These are phyloP conservation scores for Mormoops blainvillei DNA, from an alignment of 2,113 vertebrate species.

Conservation along the genomic window DNA sequence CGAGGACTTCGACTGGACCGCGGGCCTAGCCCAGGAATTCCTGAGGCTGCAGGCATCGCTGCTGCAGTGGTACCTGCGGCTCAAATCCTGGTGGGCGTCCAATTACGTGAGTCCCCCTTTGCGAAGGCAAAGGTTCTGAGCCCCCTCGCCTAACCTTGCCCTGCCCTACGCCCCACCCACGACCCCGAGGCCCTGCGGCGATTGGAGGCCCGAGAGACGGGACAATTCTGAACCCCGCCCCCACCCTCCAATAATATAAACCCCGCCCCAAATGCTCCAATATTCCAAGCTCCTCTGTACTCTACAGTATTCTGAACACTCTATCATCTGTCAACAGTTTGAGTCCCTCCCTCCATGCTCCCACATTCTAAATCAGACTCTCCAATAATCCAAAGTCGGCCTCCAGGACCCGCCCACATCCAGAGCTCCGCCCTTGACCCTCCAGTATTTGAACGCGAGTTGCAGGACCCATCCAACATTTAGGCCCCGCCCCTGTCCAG, in stretches of 20 bases:
- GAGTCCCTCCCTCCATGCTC: background rate
- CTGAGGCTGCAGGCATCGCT: slow-evolving; percentile 83
- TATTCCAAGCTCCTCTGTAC: too few relatives aligned
- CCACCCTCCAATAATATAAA: background rate
- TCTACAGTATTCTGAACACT: background rate
- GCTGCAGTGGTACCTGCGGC: slow-evolving; percentile 90
- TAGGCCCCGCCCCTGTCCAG: fast-evolving
- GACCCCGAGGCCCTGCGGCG: background rate
- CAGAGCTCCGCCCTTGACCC: background rate
- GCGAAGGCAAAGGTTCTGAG: background rate
- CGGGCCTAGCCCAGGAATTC: slow-evolving; percentile 83
- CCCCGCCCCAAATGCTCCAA: too few relatives aligned
- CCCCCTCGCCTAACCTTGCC: background rate
- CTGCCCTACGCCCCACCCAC: background rate
- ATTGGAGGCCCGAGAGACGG: background rate
- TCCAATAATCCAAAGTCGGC: background rate
- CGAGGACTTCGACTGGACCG: slow-evolving; percentile 78
- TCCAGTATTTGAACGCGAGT: background rate
- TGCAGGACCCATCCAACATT: background rate
- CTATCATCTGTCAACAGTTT: background rate
- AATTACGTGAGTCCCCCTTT: slow-evolving; percentile 87
- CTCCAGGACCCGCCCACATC: background rate
- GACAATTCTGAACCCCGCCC: background rate
- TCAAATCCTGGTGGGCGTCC: slow-evolving; percentile 90
- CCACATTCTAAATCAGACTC: background rate